phyloP scores from a whole-genome alignment of 2,113 vertebrate genomes.

The Pedionomus torquatus region DNA sequence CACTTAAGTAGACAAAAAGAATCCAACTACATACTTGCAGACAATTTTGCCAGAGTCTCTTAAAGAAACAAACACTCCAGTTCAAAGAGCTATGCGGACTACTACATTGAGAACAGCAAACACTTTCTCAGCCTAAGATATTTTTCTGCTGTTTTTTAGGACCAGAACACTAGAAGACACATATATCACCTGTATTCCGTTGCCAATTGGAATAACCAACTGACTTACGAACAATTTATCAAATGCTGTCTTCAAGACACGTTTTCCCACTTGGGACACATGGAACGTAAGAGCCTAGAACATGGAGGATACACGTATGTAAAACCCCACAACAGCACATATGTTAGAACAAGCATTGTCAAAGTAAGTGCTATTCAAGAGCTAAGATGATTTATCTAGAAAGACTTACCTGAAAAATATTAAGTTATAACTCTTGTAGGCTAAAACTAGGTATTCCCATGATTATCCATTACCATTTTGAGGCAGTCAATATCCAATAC shows the following conservation, averaged over 20 bases:
- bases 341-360: background rate
- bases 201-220: rapidly evolving
- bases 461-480: background rate
- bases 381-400: background rate
- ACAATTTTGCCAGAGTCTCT: background rate
- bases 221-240: background rate
- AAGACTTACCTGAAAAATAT: background rate
- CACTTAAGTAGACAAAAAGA: background rate
- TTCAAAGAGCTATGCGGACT: background rate
- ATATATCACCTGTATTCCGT: background rate
- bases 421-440: background rate
- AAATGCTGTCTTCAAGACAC: background rate
- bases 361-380: background rate
- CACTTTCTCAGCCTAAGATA: background rate
- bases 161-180: background rate
- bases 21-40: background rate
- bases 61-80: background rate
- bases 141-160: background rate
- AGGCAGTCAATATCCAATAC: background rate
- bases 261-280: rapidly evolving
- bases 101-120: background rate
- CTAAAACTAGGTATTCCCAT: too few species aligned
- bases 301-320: rapidly evolving
- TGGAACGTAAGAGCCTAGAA: rapidly evolving
- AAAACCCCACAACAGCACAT: background rate